Conservation (phyloP, 2,113 vertebrate species). For the Muntiacus muntjak region DNA sequence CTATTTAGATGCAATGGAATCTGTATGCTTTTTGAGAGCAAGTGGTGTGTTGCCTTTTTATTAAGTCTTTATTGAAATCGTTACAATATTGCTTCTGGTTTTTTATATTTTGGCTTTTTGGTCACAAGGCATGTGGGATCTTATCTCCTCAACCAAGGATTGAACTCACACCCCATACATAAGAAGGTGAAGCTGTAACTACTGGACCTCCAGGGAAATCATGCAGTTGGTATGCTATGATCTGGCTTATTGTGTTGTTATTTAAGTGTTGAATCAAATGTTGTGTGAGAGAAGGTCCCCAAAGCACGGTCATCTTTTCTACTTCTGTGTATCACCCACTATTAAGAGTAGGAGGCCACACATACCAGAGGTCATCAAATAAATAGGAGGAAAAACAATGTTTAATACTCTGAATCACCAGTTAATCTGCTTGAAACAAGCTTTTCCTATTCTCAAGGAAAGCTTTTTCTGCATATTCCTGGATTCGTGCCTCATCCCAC, state of each 20-base stretch:
- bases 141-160: neutral
- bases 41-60: neutral
- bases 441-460: neutral
- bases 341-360: neutral
- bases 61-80: neutral
- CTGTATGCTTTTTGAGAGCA: neutral
- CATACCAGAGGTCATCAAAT: neutral
- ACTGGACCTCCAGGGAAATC: neutral
- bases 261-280: neutral
- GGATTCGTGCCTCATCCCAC: neutral
- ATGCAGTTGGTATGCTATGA: neutral
- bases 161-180: neutral
- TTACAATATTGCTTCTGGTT: neutral
- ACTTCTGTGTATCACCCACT: accelerated
- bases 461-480: neutral
- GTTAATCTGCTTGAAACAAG: neutral
- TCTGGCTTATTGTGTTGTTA: neutral
- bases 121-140: neutral
- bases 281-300: neutral
- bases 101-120: neutral
- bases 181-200: neutral
- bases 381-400: neutral
- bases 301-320: neutral
- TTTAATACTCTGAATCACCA: neutral
- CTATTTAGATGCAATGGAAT: neutral